A percentile compares a stretch with the other conserved stretches of the same genome.
These are phyloP conservation scores for Chrysodeixis includens DNA, from an alignment of 2,888 invertebrate genomes.

Conservation along the genomic window DNA sequence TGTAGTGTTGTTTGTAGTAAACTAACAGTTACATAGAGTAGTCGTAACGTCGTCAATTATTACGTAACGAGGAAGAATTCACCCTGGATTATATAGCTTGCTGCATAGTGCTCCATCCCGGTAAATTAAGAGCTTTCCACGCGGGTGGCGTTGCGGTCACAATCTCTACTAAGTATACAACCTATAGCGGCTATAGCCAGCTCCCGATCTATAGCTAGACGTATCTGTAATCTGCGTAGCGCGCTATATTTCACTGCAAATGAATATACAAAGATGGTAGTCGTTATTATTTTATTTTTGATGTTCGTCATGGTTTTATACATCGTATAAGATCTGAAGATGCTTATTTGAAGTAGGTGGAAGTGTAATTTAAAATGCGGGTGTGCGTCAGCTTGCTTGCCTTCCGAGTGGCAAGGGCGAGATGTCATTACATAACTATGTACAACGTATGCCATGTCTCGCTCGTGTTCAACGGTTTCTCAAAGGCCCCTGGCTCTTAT, in stretches of 20 bases:
- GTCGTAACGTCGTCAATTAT: neutral
- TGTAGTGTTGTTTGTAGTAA: no score
- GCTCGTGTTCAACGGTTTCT: slow-evolving; percentile 1
- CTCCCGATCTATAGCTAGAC: neutral
- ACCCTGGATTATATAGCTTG: neutral
- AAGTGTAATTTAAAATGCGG: slow-evolving; percentile 4
- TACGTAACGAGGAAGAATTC: neutral
- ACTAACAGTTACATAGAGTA: neutral
- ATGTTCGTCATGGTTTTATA: neutral
- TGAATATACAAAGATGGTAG: neutral
- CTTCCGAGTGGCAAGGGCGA: slow-evolving; percentile 4
- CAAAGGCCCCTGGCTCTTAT: neutral
- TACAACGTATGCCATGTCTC: neutral
- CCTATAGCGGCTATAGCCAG: neutral
- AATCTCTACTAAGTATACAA: neutral
- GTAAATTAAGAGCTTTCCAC: slow-evolving; percentile 1
- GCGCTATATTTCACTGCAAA: neutral
- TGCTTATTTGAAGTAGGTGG: neutral
- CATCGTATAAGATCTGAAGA: neutral
- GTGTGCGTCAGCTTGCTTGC: neutral
- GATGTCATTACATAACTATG: neutral
- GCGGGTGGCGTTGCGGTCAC: neutral
- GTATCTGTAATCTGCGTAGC: neutral
- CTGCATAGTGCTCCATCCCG: neutral
- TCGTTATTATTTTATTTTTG: neutral